Percentiles rank a stretch among this genome's conserved stretches.
Evolutionary conservation across 2,888 invertebrate genomes (phyloP).

Genomic region (Pollenia amentaria): DNA sequence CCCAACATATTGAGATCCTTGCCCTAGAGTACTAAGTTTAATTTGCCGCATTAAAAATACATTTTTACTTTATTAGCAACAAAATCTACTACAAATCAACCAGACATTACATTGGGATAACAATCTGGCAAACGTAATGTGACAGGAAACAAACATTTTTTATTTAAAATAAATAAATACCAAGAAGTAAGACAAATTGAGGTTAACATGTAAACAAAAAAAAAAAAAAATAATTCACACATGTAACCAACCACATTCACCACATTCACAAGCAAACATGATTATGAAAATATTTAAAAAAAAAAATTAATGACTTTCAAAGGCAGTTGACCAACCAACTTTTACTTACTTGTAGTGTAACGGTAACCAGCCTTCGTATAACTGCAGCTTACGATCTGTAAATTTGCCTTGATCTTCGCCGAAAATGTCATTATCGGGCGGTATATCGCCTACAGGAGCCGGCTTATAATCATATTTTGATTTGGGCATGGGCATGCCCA

Average conservation of each 20-base stretch:
- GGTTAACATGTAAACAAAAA: slow-evolving; percentile 45
- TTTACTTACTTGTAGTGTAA: slow-evolving; percentile 83
- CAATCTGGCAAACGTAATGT: slow-evolving; percentile 36
- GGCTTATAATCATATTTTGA: slow-evolving; percentile 65
- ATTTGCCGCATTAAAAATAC: no score
- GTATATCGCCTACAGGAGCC: slow-evolving; percentile 80
- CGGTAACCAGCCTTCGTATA: slow-evolving; percentile 84
- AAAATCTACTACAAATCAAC: slow-evolving; percentile 15
- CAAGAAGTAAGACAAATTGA: slow-evolving; percentile 1
- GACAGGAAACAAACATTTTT: slow-evolving; percentile 51
- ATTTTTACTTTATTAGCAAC: no score
- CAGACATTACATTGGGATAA: slow-evolving; percentile 2
- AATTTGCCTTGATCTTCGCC: slow-evolving; percentile 78
- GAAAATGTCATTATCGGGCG: slow-evolving; percentile 76
- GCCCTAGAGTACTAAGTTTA: no score
- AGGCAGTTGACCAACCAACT: no score
- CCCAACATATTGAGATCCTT: no score
- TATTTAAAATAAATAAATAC: slow-evolving; percentile 22
- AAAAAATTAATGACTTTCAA: no score
- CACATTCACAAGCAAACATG: neutral
- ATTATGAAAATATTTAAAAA: no score
- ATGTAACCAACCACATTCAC: neutral
- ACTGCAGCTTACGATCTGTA: slow-evolving; percentile 79
- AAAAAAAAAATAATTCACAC: slow-evolving; percentile 20
- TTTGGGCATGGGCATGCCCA: slow-evolving; percentile 75